A percentile compares a stretch with the other conserved stretches of the same genome.
phyloP scores from a whole-genome alignment of 2,113 vertebrate genomes.

The Hylia prasina region DNA sequence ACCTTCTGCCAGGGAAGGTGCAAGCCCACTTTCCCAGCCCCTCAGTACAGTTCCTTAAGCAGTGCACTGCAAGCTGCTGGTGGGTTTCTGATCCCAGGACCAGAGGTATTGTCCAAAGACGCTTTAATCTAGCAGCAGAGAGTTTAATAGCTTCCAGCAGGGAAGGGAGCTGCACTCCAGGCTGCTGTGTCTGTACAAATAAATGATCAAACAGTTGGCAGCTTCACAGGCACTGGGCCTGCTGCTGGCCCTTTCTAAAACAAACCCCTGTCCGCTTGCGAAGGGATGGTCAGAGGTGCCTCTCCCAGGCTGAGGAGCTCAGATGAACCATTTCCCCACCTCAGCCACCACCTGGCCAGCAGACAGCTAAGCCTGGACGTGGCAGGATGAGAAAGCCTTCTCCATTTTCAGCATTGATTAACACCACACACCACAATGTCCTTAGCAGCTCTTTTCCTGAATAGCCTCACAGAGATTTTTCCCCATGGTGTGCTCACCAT shows the following conservation, averaged over 20 bases:
- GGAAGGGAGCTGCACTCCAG: background rate
- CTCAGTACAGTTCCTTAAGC: background rate
- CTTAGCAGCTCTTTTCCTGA: background rate
- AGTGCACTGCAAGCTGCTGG: background rate
- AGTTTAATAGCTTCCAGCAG: background rate
- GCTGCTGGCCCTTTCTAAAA: background rate
- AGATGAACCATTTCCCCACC: background rate
- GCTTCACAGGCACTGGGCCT: background rate
- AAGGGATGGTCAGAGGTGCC: background rate
- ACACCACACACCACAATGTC: fast-evolving
- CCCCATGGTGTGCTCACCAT: fast-evolving
- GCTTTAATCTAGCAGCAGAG: background rate
- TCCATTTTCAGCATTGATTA: fast-evolving
- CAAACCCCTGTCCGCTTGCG: fast-evolving
- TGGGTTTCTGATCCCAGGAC: background rate
- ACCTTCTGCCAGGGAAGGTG: constrained; percentile 15
- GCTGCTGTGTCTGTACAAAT: background rate
- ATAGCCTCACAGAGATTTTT: background rate
- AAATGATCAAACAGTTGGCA: background rate
- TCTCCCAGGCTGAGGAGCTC: background rate
- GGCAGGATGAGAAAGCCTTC: background rate
- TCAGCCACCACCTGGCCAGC: fast-evolving
- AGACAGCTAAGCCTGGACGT: background rate
- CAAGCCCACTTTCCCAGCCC: background rate
- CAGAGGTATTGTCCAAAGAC: background rate